Evolutionary conservation across 2,888 invertebrate species (phyloP).

Genomic region (Acleris holmiana): DNA sequence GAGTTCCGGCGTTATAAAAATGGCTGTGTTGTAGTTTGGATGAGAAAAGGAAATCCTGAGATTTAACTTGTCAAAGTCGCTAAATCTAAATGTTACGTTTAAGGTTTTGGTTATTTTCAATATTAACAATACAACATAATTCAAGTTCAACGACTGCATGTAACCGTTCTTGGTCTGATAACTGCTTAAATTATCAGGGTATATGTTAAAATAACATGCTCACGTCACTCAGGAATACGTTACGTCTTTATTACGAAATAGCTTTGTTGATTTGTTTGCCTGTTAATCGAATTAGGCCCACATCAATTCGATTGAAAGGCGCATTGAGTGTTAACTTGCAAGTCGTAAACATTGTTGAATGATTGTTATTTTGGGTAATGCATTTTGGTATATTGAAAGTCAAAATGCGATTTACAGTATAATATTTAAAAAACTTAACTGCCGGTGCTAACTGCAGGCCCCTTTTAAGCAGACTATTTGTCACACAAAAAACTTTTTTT

Average conservation of each 20-base stretch:
- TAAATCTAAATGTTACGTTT: not conserved
- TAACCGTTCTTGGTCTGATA: constrained; percentile 39
- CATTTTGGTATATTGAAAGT: not conserved
- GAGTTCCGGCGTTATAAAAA: constrained; percentile 20
- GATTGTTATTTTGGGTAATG: not conserved
- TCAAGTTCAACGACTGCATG: constrained; percentile 39
- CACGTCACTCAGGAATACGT: constrained; percentile 31
- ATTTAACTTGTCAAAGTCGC: constrained; percentile 39
- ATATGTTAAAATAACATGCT: constrained; percentile 25
- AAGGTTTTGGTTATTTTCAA: not conserved
- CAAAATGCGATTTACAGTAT: not conserved
- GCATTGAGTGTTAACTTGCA: constrained; percentile 10
- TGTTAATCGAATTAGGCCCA: constrained; percentile 28
- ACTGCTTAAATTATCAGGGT: constrained; percentile 34
- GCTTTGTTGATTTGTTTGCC: constrained; percentile 12
- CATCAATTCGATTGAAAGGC: not conserved
- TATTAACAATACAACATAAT: constrained; percentile 2
- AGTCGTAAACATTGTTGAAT: not conserved
- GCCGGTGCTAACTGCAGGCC: too few species aligned
- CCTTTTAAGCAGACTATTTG: too few species aligned
- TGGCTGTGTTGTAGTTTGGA: not conserved
- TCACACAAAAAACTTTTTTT: not conserved
- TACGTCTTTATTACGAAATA: constrained; percentile 34
- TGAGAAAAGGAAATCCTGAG: constrained; percentile 10
- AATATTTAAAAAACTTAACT: not conserved